These are phyloP conservation scores for Eretmochelys imbricata DNA, from an alignment of 2,113 vertebrate genomes.

Conservation along the genomic window DNA sequence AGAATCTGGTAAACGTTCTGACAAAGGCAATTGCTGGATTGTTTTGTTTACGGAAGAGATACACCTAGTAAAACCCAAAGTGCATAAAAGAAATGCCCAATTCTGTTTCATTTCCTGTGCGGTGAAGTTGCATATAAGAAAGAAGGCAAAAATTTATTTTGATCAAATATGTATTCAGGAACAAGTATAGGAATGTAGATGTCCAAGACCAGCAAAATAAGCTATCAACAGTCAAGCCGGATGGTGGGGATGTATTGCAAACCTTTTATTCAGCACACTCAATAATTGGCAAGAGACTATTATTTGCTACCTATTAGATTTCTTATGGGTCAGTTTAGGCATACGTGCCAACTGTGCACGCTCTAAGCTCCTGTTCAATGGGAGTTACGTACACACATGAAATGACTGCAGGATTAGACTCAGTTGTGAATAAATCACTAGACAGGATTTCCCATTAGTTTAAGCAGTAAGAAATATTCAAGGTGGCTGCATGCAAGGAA, in stretches of 20 bases:
- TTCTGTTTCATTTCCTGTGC: constrained; percentile 44
- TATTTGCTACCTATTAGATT: not conserved
- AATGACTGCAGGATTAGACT: not conserved
- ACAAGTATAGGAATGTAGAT: not conserved
- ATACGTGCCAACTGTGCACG: not conserved
- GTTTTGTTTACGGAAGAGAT: constrained; percentile 44
- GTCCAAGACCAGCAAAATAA: not conserved
- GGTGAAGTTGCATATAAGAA: constrained; percentile 2
- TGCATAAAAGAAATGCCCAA: constrained; percentile 33
- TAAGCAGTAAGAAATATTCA: not conserved
- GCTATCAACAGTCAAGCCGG: not conserved
- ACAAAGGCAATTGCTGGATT: constrained; percentile 10
- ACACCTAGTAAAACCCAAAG: constrained; percentile 47
- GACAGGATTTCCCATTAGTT: not conserved
- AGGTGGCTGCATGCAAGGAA: not conserved
- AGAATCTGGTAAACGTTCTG: constrained; percentile 12
- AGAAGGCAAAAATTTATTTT: not conserved
- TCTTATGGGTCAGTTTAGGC: not conserved
- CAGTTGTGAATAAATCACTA: not conserved
- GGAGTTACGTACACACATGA: not conserved
- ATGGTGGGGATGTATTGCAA: not conserved
- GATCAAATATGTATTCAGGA: not conserved
- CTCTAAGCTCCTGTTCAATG: not conserved
- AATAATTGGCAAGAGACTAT: not conserved
- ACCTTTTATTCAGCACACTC: not conserved